Conservation (phyloP, 30 jellyfish, hydroid and myxozoan species). For the Catostylus mosaicus region DNA sequence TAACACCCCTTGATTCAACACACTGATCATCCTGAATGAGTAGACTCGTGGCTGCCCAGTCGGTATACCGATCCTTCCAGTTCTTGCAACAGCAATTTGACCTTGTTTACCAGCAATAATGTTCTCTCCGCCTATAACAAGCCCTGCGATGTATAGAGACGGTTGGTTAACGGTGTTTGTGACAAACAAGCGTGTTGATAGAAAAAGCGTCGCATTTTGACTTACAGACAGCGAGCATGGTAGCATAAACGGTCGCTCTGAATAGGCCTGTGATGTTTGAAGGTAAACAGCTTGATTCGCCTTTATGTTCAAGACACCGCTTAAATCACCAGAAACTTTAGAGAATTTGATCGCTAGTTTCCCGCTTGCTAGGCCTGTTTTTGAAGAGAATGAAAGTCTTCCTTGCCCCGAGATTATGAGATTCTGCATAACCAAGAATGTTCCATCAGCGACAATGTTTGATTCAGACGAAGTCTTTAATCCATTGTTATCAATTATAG, state of each 20-base stretch:
- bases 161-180: slow-evolving; percentile 64
- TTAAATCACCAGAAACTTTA: slow-evolving; percentile 56
- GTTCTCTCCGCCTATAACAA: slow-evolving; percentile 64
- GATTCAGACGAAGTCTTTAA: slow-evolving; percentile 32
- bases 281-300: slow-evolving; percentile 40
- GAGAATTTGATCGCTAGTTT: slow-evolving; percentile 25
- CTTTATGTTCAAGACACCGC: slow-evolving; percentile 18
- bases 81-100: slow-evolving; percentile 40
- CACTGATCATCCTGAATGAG: slow-evolving; percentile 51
- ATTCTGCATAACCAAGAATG: slow-evolving; percentile 28
- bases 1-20: slow-evolving; percentile 45
- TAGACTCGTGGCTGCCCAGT: slow-evolving; percentile 40
- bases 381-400: slow-evolving; percentile 26
- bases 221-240: slow-evolving; percentile 56
- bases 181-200: slow-evolving; percentile 38
- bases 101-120: slow-evolving; percentile 64
- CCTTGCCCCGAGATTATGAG: slow-evolving; percentile 50
- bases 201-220: slow-evolving; percentile 27
- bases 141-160: slow-evolving; percentile 54
- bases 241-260: slow-evolving; percentile 58
- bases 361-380: not conserved
- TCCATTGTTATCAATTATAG: slow-evolving; percentile 51
- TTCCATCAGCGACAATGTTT: slow-evolving; percentile 24
- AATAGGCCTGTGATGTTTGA: slow-evolving; percentile 61
- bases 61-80: slow-evolving; percentile 65